phyloP scores from a whole-genome alignment of 2,888 invertebrate genomes.

The Apocheima hispidaria region DNA sequence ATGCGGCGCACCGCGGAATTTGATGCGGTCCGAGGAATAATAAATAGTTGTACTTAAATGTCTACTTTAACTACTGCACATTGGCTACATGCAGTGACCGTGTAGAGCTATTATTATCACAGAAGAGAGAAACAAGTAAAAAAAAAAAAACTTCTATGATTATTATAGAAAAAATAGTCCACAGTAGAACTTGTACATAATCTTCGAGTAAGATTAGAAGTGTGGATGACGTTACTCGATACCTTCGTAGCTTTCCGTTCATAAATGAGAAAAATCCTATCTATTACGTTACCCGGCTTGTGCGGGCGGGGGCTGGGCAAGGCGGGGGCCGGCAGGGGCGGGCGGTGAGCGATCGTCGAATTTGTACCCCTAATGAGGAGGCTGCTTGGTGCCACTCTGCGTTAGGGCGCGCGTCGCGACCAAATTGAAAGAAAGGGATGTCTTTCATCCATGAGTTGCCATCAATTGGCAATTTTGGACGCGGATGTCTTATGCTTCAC shows the following conservation, averaged over 20 bases:
- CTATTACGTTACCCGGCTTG: constrained; percentile 2
- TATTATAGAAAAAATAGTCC: too few species aligned
- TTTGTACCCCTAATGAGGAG: constrained; percentile 53
- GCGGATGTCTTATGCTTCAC: constrained; percentile 34
- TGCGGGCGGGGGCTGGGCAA: neutral
- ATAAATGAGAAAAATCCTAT: constrained; percentile 29
- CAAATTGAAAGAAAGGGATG: constrained; percentile 42
- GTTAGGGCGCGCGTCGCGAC: constrained; percentile 37
- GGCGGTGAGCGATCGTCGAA: constrained; percentile 49
- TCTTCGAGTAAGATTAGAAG: too few species aligned
- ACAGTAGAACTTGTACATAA: too few species aligned
- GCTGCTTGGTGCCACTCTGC: constrained; percentile 42
- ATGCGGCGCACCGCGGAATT: too few species aligned
- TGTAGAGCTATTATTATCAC: too few species aligned
- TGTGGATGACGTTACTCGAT: neutral
- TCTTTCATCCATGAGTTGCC: constrained; percentile 40
- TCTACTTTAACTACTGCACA: too few species aligned
- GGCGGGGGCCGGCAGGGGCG: constrained; percentile 10
- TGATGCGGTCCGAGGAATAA: too few species aligned
- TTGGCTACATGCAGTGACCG: too few species aligned
- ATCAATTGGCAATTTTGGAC: constrained; percentile 36
- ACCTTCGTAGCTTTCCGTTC: constrained; percentile 6
- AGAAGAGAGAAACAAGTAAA: too few species aligned
- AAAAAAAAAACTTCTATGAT: too few species aligned
- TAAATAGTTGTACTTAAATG: too few species aligned